These are phyloP conservation scores for Galerucella calmariensis DNA, from an alignment of 2,888 invertebrate species.

Conservation along the genomic window DNA sequence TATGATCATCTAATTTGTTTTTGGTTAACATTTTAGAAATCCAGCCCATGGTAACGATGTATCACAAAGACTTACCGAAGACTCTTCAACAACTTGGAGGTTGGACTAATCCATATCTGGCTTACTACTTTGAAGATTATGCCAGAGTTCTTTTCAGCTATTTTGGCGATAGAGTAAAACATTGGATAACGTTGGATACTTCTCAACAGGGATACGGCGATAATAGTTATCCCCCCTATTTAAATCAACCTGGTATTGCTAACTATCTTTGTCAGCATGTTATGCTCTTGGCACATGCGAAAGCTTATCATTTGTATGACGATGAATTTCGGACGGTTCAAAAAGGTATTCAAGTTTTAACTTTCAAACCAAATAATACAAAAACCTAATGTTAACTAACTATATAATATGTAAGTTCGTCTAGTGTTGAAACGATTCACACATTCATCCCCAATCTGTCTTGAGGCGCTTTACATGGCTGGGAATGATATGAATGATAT, in stretches of 20 bases:
- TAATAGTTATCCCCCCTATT: constrained; percentile 67
- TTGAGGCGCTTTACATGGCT: too few relatives aligned
- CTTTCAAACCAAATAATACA: too few relatives aligned
- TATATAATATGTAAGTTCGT: too few relatives aligned
- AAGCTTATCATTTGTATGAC: constrained; percentile 73
- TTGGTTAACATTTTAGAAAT: constrained; percentile 59
- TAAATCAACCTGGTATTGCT: constrained; percentile 69
- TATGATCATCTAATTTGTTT: too few relatives aligned
- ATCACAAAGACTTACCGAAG: constrained; percentile 64
- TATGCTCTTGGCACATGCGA: constrained; percentile 76
- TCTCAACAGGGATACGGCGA: constrained; percentile 69
- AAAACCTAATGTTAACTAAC: too few relatives aligned
- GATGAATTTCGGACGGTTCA: constrained; percentile 68
- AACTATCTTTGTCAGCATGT: constrained; percentile 75
- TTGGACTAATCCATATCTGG: constrained; percentile 72
- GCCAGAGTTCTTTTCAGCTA: constrained; percentile 68
- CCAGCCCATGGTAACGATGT: constrained; percentile 72
- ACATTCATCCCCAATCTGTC: too few relatives aligned
- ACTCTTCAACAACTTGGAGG: constrained; percentile 70
- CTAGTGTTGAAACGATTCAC: too few relatives aligned
- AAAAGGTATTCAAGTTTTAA: constrained; percentile 61
- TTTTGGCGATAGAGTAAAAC: constrained; percentile 70
- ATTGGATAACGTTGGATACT: constrained; percentile 79
- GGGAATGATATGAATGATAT: too few relatives aligned
- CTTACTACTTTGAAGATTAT: constrained; percentile 72